Conservation (phyloP, 2,797 vertebrate genomes). For the Furcifer pardalis region DNA sequence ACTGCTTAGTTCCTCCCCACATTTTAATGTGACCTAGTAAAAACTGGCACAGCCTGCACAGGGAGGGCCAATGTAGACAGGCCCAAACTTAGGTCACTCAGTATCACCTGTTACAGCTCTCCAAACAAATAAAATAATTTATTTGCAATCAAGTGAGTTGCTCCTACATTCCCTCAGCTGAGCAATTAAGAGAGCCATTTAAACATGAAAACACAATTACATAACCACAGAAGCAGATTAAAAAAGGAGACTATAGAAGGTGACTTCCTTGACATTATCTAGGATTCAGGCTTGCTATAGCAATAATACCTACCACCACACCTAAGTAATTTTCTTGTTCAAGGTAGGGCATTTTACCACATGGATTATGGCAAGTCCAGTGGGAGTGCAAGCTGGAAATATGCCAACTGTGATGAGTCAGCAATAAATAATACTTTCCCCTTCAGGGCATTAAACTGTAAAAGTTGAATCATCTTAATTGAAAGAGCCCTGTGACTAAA, state of each 20-base stretch:
- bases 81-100: neutral
- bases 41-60: no score
- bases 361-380: constrained; percentile 51
- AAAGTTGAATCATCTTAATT: neutral
- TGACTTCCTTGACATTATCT: neutral
- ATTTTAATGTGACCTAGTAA: no score
- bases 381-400: constrained; percentile 5
- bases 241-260: neutral
- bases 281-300: neutral
- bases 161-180: neutral
- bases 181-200: neutral
- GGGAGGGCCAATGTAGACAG: no score
- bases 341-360: constrained; percentile 60
- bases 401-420: neutral
- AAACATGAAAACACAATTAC: neutral
- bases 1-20: no score
- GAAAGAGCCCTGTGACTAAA: neutral
- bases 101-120: neutral
- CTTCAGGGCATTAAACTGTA: neutral
- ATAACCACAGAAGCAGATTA: neutral
- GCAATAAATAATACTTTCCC: neutral
- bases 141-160: neutral
- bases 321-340: constrained; percentile 40
- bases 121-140: neutral
- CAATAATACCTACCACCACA: constrained; percentile 36